Base-by-base conservation (phyloP, 2,888 invertebrate species). In the Eupelmus urozonus region DNA sequence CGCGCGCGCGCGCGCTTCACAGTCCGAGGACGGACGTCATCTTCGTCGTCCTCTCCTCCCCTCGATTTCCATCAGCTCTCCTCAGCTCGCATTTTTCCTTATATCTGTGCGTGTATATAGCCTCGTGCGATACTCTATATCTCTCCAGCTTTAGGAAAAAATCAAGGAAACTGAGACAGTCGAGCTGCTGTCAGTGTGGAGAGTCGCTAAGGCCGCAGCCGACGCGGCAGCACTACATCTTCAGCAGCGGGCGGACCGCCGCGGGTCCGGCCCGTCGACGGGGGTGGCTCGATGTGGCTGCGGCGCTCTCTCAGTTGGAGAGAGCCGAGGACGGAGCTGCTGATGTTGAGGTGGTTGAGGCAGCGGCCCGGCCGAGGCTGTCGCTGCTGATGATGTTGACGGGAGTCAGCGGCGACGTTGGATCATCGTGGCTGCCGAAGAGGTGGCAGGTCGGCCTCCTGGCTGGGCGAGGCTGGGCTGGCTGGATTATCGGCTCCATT, bases 141-240 rank as follows among this genome's bases (percentile, higher is more conserved):
- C n/a, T n/a, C 34, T 5, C 34, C 3, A 34, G 9, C 3, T 34
- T 3, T 34, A 34, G 9, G 9, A 34, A 34, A 34, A 34, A 34
- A 34, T 5, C 5, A 34, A 34, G 9, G 9, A 34, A 5, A 34
- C n/a, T n/a, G n/a, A n/a, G n/a, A n/a, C n/a, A n/a, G n/a, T n/a
- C n/a, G n/a, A n/a, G n/a, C n/a, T n/a, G n/a, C n/a, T n/a, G n/a
- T n/a, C n/a, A n/a, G n/a, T n/a, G n/a, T n/a, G n/a, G n/a, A n/a
- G n/a, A n/a, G n/a, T n/a, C n/a, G n/a, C n/a, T n/a, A n/a, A n/a
- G n/a, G n/a, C n/a, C n/a, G n/a, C n/a, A n/a, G n/a, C n/a, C n/a
- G n/a, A n/a, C n/a, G n/a, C n/a, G n/a, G n/a, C n/a, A n/a, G n/a
- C 49, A 20, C 60, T 45, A 71, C 59, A 25, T 59, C 60, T 25